Percentiles rank a stretch among this genome's conserved stretches.
These are phyloP conservation scores for Colletes latitarsis DNA, from an alignment of 1,140 invertebrate genomes.

Conservation along the genomic window DNA sequence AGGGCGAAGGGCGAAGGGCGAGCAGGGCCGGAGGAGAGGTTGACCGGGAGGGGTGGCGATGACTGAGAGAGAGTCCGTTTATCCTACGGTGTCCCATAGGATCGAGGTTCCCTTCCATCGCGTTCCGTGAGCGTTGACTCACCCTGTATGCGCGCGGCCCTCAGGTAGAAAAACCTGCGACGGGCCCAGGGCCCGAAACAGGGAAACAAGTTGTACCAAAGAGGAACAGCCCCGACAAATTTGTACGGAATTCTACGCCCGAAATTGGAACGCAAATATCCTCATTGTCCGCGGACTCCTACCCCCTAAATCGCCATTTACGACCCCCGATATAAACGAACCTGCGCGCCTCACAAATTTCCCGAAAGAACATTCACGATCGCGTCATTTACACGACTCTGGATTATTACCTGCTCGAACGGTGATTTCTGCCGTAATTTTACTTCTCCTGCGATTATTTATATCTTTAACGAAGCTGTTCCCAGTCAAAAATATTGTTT, in stretches of 20 bases:
- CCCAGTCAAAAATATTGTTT: too few relatives aligned
- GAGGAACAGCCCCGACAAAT: not conserved
- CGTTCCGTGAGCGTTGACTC: slow-evolving; percentile 48
- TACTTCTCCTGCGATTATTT: too few relatives aligned
- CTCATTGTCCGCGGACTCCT: not conserved
- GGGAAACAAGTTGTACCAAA: slow-evolving; percentile 33
- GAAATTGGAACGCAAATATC: slow-evolving; percentile 17
- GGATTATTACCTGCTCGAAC: too few relatives aligned
- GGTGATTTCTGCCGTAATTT: too few relatives aligned
- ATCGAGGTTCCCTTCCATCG: slow-evolving; percentile 56
- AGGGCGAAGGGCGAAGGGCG: not conserved
- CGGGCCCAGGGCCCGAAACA: not conserved
- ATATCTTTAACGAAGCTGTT: too few relatives aligned
- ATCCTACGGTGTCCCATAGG: slow-evolving; percentile 70
- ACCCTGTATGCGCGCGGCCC: slow-evolving; percentile 30
- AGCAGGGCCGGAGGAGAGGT: slow-evolving; percentile 21
- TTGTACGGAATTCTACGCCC: not conserved
- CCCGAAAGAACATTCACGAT: not conserved
- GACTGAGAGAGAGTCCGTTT: slow-evolving; percentile 75
- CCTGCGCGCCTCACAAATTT: not conserved
- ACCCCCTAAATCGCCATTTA: not conserved
- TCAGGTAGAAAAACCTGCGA: slow-evolving; percentile 56
- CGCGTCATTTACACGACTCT: too few relatives aligned
- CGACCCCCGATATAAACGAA: not conserved
- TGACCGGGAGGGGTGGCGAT: slow-evolving; percentile 73